These are phyloP conservation scores for Eufriesea mexicana DNA, from an alignment of 1,140 invertebrate genomes.

Conservation along the genomic window DNA sequence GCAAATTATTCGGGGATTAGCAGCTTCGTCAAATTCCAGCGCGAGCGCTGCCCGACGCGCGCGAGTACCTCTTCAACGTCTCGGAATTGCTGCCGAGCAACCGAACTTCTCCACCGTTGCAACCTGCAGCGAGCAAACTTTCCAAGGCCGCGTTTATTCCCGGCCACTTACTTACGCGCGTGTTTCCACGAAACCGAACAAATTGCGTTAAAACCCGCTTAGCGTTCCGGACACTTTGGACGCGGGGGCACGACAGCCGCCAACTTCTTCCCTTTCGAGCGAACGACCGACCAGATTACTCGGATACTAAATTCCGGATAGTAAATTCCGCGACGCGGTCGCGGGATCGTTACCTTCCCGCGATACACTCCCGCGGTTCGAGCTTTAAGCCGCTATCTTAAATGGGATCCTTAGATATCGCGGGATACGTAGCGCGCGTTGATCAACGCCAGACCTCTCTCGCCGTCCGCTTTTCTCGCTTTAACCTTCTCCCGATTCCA, in stretches of 20 bases:
- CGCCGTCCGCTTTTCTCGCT: no score
- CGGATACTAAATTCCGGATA: neutral
- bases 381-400: neutral
- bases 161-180: no score
- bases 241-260: neutral
- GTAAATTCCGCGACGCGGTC: neutral
- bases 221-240: neutral
- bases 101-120: neutral
- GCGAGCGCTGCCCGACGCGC: no score
- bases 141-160: neutral
- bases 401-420: neutral
- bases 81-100: no score
- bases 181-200: slow-evolving; percentile 16
- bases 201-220: slow-evolving; percentile 11
- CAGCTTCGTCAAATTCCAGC: neutral
- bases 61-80: no score
- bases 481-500: neutral
- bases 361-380: neutral
- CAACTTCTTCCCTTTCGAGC: neutral
- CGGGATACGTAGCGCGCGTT: neutral
- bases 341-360: neutral
- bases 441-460: neutral
- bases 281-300: neutral
- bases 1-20: neutral
- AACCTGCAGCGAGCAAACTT: neutral